Evolutionary conservation across 2,888 invertebrate species (phyloP).

Genomic region (Zaprionus bogoriensis): DNA sequence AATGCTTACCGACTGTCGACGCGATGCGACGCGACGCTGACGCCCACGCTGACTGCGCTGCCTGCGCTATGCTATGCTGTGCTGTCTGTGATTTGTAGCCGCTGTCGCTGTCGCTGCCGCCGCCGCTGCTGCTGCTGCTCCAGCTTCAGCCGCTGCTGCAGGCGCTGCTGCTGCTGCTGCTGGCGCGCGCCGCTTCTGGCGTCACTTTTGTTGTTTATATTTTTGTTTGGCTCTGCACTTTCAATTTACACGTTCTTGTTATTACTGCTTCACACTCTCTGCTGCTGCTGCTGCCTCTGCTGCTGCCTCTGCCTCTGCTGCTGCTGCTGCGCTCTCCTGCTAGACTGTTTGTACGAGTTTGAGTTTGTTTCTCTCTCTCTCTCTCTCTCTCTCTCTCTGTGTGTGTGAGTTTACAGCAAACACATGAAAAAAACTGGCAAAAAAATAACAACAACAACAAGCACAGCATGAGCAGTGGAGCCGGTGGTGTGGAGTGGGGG

Average conservation of each 20-base stretch:
- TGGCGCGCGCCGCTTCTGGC: too few species aligned
- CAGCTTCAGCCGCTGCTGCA: too few species aligned
- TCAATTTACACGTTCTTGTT: conserved; percentile 27
- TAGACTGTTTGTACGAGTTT: too few species aligned
- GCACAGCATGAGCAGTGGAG: conserved; percentile 5
- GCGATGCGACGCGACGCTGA: too few species aligned
- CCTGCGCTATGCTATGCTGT: neutral
- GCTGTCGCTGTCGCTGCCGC: neutral
- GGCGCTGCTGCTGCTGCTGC: conserved; percentile 29
- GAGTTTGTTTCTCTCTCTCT: too few species aligned
- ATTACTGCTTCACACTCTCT: conserved; percentile 8
- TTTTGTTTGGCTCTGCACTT: conserved; percentile 36
- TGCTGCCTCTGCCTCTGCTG: too few species aligned
- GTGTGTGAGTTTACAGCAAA: neutral
- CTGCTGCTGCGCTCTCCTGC: too few species aligned
- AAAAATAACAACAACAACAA: neutral
- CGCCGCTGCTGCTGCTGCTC: conserved; percentile 10
- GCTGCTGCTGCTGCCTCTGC: conserved; percentile 1
- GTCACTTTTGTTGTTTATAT: conserved; percentile 18
- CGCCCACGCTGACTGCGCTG: conserved; percentile 21
- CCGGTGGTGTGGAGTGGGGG: neutral
- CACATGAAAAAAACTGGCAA: neutral
- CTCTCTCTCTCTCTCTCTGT: neutral
- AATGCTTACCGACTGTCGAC: conserved; percentile 35
- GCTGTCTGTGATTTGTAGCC: conserved; percentile 21